These are phyloP conservation scores for Pelobates fuscus DNA, from an alignment of 2,113 vertebrate species.

Conservation along the genomic window DNA sequence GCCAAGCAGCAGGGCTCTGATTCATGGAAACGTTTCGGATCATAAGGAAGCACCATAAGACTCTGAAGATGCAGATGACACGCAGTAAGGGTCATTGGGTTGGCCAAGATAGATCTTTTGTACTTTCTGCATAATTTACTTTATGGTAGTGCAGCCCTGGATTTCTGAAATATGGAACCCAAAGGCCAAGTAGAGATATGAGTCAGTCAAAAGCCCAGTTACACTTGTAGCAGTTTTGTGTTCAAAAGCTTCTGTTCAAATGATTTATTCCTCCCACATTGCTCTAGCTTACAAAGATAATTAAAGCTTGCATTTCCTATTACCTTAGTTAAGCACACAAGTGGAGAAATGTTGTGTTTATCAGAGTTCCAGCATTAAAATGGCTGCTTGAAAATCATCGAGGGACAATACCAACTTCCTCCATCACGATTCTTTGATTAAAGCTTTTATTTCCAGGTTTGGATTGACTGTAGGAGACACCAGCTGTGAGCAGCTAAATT, in stretches of 20 bases:
- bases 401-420: constrained; percentile 12
- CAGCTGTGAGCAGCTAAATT: constrained; percentile 16
- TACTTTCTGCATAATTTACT: too few species aligned
- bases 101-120: too few species aligned
- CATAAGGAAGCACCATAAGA: too few species aligned
- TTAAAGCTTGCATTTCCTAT: constrained; percentile 17
- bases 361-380: constrained; percentile 1
- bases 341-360: constrained; percentile 1
- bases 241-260: not conserved
- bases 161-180: too few species aligned
- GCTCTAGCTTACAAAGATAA: constrained; percentile 8
- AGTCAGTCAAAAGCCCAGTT: too few species aligned
- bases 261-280: constrained; percentile 16
- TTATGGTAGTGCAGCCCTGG: too few species aligned
- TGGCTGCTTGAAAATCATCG: constrained; percentile 26
- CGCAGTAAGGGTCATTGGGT: too few species aligned
- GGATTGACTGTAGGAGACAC: not conserved
- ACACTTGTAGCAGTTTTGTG: not conserved
- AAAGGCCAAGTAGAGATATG: too few species aligned
- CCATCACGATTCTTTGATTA: constrained; percentile 16
- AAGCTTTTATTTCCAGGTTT: constrained; percentile 38
- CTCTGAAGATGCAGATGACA: too few species aligned
- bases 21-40: too few species aligned
- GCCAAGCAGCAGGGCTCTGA: too few species aligned
- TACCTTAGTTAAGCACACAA: constrained; percentile 7